These are phyloP conservation scores for Oxyruncus cristatus DNA, from an alignment of 2,113 vertebrate genomes.

Conservation along the genomic window DNA sequence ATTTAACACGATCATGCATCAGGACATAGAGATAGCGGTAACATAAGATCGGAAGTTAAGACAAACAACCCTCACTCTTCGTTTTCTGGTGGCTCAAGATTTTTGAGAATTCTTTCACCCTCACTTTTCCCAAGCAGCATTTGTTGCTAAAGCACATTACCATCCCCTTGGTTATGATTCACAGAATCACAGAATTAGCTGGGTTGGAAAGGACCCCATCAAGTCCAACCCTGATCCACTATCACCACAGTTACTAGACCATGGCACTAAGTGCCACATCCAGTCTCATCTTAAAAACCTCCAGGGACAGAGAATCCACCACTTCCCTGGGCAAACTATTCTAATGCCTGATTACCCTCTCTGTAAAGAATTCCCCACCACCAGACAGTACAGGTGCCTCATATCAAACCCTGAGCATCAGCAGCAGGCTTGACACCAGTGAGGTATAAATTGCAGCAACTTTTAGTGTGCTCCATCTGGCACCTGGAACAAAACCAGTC, in stretches of 20 bases:
- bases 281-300: too few relatives aligned
- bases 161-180: not conserved
- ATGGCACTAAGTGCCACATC: too few relatives aligned
- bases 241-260: too few relatives aligned
- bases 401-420: not conserved
- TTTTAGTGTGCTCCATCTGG: constrained; percentile 7
- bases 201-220: too few relatives aligned
- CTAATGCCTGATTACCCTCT: too few relatives aligned
- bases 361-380: too few relatives aligned
- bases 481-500: constrained; percentile 28
- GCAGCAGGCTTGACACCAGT: not conserved
- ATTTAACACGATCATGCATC: not conserved
- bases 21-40: fast-evolving
- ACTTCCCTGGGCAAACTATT: too few relatives aligned
- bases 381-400: not conserved
- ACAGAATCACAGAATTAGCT: too few relatives aligned
- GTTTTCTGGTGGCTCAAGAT: not conserved
- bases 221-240: too few relatives aligned
- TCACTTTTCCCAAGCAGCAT: not conserved
- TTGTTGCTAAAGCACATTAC: not conserved
- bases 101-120: not conserved
- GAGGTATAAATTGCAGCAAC: not conserved
- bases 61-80: not conserved
- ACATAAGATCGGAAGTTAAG: not conserved
- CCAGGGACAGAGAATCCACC: too few relatives aligned